Conservation (phyloP, 2,113 vertebrate species). For the Trematocara nigrifrons region DNA sequence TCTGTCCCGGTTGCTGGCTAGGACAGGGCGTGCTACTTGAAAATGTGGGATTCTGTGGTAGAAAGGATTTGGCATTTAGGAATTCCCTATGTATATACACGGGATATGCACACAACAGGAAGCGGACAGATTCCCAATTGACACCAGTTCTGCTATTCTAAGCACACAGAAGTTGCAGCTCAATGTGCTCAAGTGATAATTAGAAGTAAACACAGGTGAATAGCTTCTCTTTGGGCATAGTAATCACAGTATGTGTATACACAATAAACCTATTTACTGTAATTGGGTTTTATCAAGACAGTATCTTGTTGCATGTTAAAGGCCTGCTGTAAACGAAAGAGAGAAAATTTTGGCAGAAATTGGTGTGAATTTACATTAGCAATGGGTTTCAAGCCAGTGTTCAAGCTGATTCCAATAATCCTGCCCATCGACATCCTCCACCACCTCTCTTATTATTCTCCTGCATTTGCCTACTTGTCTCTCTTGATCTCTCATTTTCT, state of each 20-base stretch:
- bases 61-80: conserved; percentile 47
- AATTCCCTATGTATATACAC: background rate
- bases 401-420: background rate
- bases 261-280: background rate
- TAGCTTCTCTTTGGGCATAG: background rate
- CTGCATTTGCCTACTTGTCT: conserved; percentile 3
- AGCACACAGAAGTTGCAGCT: background rate
- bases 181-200: background rate
- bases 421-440: background rate
- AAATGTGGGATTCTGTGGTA: conserved; percentile 24
- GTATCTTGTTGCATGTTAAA: background rate
- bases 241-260: conserved; percentile 16
- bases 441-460: background rate
- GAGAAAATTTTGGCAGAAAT: conserved; percentile 23
- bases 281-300: background rate
- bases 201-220: conserved; percentile 3
- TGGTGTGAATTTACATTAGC: conserved; percentile 31
- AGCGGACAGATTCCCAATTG: background rate
- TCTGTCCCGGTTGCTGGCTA: conserved; percentile 14
- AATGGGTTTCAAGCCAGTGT: background rate
- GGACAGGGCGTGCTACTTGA: conserved; percentile 48
- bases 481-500: conserved; percentile 2
- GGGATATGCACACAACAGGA: background rate
- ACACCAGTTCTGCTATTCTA: conserved; percentile 1
- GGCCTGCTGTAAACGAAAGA: conserved; percentile 6